Evolutionary conservation across 2,113 vertebrate genomes (phyloP).

Genomic region (Cettia cetti): DNA sequence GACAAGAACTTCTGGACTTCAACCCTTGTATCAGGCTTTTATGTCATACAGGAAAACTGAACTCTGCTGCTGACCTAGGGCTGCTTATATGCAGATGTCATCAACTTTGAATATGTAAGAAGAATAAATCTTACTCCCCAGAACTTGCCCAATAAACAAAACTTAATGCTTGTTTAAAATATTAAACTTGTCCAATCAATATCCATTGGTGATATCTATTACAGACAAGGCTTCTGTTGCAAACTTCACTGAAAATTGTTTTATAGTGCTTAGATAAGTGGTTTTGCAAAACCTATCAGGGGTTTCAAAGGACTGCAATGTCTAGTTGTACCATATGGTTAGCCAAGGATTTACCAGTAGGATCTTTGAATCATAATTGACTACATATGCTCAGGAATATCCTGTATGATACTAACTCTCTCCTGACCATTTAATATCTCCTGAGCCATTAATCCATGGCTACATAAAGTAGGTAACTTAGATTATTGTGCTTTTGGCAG

Average conservation of each 20-base stretch:
- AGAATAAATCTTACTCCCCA: not conserved
- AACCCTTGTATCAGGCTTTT: not conserved
- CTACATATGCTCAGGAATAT: not conserved
- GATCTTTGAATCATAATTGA: not conserved
- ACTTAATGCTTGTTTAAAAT: not conserved
- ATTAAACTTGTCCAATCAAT: not conserved
- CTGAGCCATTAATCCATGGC: not conserved
- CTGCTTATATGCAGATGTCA: not conserved
- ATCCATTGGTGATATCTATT: not conserved
- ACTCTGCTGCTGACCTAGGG: not conserved
- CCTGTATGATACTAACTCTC: not conserved
- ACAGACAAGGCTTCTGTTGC: not conserved
- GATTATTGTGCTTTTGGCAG: not conserved
- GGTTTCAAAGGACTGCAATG: not conserved
- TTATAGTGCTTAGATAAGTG: not conserved
- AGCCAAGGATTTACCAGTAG: not conserved
- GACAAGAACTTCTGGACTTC: not conserved
- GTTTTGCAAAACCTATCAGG: not conserved
- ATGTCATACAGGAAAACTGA: not conserved
- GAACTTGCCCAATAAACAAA: not conserved
- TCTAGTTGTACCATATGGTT: not conserved
- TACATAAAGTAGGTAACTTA: not conserved
- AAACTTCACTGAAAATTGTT: not conserved
- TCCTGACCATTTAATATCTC: not conserved
- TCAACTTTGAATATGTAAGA: not conserved